These are phyloP conservation scores for Colletes gigas DNA, from an alignment of 1,140 invertebrate species.

Conservation along the genomic window DNA sequence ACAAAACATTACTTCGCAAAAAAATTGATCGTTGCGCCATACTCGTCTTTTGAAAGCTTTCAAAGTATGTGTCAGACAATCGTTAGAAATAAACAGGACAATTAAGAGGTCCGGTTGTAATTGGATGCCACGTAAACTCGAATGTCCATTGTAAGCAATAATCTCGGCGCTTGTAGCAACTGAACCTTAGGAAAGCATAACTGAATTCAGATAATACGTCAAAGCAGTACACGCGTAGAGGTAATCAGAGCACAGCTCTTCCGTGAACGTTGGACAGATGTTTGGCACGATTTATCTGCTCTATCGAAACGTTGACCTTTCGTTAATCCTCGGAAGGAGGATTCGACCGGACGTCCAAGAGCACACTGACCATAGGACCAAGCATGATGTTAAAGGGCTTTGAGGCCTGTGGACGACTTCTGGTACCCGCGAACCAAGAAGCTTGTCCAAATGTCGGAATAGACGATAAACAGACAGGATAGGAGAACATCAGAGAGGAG, in stretches of 20 bases:
- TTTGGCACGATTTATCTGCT: constrained; percentile 55
- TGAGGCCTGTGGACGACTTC: constrained; percentile 52
- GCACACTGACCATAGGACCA: constrained; percentile 27
- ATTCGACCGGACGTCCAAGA: constrained; percentile 34
- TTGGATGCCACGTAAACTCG: no score
- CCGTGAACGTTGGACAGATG: constrained; percentile 29
- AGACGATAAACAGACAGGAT: constrained; percentile 68
- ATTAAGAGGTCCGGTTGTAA: neutral
- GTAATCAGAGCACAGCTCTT: constrained; percentile 41
- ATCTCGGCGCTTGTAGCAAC: neutral
- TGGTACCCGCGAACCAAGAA: constrained; percentile 44
- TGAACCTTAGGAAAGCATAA: neutral
- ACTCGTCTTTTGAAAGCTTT: no score
- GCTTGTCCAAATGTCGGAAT: constrained; percentile 64
- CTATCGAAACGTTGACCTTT: constrained; percentile 54
- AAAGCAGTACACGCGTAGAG: constrained; percentile 27
- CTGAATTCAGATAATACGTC: neutral
- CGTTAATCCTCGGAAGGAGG: constrained; percentile 53
- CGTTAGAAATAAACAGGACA: no score
- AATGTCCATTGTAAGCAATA: neutral
- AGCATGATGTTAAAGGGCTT: constrained; percentile 60
- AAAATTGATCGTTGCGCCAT: no score
- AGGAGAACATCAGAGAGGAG: constrained; percentile 56
- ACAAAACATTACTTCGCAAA: no score
- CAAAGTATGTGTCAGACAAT: no score